These are phyloP conservation scores for Chionis minor DNA, from an alignment of 2,113 vertebrate genomes.

Conservation along the genomic window DNA sequence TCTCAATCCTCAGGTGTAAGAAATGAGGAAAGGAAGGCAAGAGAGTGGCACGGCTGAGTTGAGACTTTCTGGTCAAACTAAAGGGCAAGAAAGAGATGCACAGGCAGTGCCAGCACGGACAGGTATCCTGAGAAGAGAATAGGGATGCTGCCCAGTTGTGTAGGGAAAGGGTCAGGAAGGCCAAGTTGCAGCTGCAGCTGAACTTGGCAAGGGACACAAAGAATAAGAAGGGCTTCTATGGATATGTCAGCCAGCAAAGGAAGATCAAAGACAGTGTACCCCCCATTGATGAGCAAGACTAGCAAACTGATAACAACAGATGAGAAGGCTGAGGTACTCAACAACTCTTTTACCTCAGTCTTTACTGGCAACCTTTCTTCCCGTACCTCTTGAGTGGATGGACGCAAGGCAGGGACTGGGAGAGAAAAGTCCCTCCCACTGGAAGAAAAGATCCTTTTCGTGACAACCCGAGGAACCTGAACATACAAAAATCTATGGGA, in stretches of 20 bases:
- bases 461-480: neutral
- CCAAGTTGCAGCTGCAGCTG: neutral
- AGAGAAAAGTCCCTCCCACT: neutral
- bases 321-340: neutral
- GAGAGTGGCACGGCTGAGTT: neutral
- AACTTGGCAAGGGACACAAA: neutral
- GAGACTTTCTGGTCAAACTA: neutral
- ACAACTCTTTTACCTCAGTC: neutral
- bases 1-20: neutral
- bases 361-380: no score
- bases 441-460: neutral
- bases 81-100: neutral
- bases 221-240: neutral
- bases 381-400: neutral
- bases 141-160: neutral
- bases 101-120: neutral
- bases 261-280: neutral
- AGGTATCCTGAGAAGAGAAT: neutral
- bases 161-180: neutral
- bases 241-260: neutral
- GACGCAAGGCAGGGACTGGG: neutral
- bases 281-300: neutral
- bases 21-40: neutral
- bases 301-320: neutral
- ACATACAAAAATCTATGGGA: neutral